Percentiles rank a stretch among this genome's conserved stretches.
phyloP scores from a whole-genome alignment of 2,113 vertebrate species.

The Trinectes maculatus region DNA sequence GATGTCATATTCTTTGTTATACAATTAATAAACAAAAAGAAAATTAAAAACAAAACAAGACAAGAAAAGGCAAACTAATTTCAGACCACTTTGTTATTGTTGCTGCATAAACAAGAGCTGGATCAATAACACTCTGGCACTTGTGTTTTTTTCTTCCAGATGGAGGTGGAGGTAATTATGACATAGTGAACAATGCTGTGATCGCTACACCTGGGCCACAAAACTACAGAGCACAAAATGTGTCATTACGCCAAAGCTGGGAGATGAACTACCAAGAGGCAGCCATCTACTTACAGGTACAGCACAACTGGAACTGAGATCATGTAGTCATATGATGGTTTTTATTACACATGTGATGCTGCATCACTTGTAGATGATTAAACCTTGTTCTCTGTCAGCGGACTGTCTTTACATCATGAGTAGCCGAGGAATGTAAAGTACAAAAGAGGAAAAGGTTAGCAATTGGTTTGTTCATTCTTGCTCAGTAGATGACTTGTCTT shows the following conservation, averaged over 20 bases:
- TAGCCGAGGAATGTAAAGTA: conserved; percentile 8
- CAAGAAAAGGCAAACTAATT: neutral
- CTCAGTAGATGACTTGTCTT: neutral
- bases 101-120: neutral
- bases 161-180: conserved; percentile 82
- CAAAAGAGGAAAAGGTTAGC: neutral
- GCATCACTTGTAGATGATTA: conserved; percentile 10
- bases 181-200: conserved; percentile 73
- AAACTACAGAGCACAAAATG: conserved; percentile 76
- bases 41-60: too few relatives aligned
- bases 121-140: conserved; percentile 11
- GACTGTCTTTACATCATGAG: neutral
- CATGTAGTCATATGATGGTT: conserved; percentile 11
- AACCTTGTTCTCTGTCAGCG: neutral
- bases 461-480: neutral
- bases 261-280: conserved; percentile 98
- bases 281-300: conserved; percentile 97
- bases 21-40: neutral
- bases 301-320: neutral
- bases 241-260: conserved; percentile 87
- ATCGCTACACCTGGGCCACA: conserved; percentile 80
- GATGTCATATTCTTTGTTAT: too few relatives aligned
- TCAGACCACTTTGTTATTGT: neutral
- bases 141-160: conserved; percentile 55
- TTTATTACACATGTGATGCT: conserved; percentile 13